A percentile compares a stretch with the other conserved stretches of the same genome.
phyloP scores from a whole-genome alignment of 2,797 vertebrate genomes.

The Atherinosoma microstoma region DNA sequence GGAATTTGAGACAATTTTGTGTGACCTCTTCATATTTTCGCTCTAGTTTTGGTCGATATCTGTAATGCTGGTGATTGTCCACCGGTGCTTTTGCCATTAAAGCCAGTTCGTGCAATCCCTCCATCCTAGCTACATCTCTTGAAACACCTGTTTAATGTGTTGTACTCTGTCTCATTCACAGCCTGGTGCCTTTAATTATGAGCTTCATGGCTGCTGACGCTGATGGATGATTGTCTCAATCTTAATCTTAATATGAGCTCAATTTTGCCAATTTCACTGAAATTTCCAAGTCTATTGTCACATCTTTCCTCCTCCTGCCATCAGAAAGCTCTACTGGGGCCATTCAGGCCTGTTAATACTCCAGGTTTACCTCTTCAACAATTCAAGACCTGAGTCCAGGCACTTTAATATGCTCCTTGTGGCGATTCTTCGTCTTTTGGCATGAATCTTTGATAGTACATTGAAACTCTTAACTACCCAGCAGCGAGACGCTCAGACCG shows the following conservation, averaged over 20 bases:
- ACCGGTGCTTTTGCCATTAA: neutral
- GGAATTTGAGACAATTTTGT: neutral
- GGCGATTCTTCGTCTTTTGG: constrained; percentile 48
- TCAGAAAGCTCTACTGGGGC: constrained; percentile 24
- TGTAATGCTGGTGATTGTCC: neutral
- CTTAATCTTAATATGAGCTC: neutral
- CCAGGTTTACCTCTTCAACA: constrained; percentile 43
- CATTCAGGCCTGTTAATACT: constrained; percentile 46
- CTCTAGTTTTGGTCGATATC: neutral
- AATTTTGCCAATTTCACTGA: neutral
- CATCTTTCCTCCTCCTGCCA: constrained; percentile 1
- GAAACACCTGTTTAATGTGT: neutral
- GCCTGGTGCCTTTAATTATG: neutral
- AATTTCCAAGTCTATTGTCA: neutral
- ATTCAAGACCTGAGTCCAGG: constrained; percentile 48
- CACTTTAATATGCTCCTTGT: constrained; percentile 66
- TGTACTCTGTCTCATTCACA: neutral
- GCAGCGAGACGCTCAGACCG: constrained; percentile 42
- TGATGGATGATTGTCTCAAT: neutral
- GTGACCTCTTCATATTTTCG: neutral
- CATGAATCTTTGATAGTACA: constrained; percentile 72
- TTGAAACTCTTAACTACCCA: constrained; percentile 45
- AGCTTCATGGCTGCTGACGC: neutral
- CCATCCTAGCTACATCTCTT: neutral
- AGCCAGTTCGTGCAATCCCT: neutral